phyloP scores from a whole-genome alignment of 2,113 vertebrate genomes.

The Phaethornis superciliosus region DNA sequence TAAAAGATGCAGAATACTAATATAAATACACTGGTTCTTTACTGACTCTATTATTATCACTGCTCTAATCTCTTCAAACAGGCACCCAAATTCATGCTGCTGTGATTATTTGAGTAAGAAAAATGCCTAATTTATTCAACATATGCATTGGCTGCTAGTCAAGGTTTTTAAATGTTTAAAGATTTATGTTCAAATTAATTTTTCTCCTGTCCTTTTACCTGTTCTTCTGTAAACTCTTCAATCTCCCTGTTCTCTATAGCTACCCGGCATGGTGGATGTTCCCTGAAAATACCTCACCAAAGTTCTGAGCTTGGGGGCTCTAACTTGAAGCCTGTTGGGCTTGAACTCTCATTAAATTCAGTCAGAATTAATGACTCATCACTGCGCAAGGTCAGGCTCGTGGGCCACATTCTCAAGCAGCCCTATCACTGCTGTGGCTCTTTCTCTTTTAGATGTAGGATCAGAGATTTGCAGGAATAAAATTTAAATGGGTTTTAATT shows the following conservation, averaged over 20 bases:
- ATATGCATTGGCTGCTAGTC: conserved; percentile 14
- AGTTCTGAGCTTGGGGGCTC: not conserved
- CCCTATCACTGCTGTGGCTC: not conserved
- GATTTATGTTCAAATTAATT: conserved; percentile 70
- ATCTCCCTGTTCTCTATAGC: not conserved
- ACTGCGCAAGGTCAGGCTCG: not conserved
- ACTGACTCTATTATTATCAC: conserved; percentile 10
- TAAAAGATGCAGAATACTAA: conserved; percentile 9
- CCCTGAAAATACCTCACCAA: not conserved
- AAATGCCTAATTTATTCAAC: conserved; percentile 62
- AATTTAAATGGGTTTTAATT: not conserved
- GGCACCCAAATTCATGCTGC: conserved; percentile 21
- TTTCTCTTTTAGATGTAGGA: not conserved
- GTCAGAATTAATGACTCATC: not conserved
- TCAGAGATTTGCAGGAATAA: not conserved
- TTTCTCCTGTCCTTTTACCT: conserved; percentile 18
- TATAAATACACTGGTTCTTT: not conserved
- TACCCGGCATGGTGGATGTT: not conserved
- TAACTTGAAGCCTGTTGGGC: not conserved
- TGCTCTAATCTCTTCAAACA: conserved; percentile 36
- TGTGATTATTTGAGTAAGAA: conserved; percentile 68
- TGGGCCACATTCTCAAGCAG: not conserved
- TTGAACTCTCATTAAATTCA: not conserved
- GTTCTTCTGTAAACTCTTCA: conserved; percentile 21
- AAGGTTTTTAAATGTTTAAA: conserved; percentile 57